Conservation (phyloP, 2,888 invertebrate genomes). For the Bombyx huttoni region DNA sequence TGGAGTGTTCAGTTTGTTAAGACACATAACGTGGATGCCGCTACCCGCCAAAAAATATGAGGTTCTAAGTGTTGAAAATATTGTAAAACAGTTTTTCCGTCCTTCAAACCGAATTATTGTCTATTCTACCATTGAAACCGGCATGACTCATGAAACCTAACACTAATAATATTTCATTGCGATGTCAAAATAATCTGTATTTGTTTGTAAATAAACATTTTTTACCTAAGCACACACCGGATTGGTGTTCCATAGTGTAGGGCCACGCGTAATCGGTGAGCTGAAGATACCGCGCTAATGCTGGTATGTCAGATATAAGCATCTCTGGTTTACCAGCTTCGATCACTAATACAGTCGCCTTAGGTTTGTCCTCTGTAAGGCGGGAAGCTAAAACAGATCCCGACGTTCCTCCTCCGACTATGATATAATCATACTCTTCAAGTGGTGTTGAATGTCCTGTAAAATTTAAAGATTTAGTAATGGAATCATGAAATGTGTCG, state of each 20-base stretch:
- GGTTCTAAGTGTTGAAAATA: too few relatives aligned
- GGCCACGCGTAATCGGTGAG: conserved; percentile 76
- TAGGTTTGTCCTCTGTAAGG: conserved; percentile 73
- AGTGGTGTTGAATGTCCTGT: conserved; percentile 33
- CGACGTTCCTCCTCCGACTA: conserved; percentile 80
- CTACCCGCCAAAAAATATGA: too few relatives aligned
- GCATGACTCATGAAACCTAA: too few relatives aligned
- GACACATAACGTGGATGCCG: too few relatives aligned
- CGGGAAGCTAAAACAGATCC: conserved; percentile 81
- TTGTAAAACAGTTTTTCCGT: too few relatives aligned
- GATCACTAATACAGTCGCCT: conserved; percentile 72
- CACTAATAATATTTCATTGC: too few relatives aligned
- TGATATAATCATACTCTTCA: conserved; percentile 76
- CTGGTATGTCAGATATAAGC: conserved; percentile 71
- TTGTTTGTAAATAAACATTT: too few relatives aligned
- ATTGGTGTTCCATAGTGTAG: conserved; percentile 74
- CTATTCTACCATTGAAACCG: too few relatives aligned
- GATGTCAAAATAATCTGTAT: neutral
- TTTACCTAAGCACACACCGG: conserved; percentile 67
- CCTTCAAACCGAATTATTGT: too few relatives aligned
- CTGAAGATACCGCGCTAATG: conserved; percentile 70
- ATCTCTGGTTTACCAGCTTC: conserved; percentile 73
- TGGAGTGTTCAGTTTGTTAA: too few relatives aligned
- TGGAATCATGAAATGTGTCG: too few relatives aligned
- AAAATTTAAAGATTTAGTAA: conserved; percentile 9